Base-by-base conservation (phyloP, 2,113 vertebrate species). In the Drymodes brunneopygia region DNA sequence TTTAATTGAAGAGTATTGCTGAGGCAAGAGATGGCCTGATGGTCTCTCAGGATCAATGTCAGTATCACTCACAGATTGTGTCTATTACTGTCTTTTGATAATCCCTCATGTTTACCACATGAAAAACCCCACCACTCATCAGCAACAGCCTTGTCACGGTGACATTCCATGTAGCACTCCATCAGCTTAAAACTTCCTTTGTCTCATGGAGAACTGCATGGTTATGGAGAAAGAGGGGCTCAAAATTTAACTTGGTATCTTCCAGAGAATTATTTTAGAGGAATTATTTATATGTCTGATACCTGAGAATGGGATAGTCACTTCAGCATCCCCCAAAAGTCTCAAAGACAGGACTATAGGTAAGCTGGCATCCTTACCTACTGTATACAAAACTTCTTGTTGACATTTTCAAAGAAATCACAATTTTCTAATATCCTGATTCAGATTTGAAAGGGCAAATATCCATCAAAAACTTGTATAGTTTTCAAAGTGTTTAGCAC, bases 241-340 rank as follows among this genome's bases (percentile, higher is more conserved):
- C 56, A 86, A 94, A 96, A 95, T 31, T 70, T 95, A 95, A 92
- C n/a, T 87, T 86, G 47, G 35, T 80, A 75, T 92, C 17, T 73
- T 91, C 86, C 58, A 91, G 82, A 94, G 58, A 88, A 83, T 91
- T 94, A 82, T 88, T 96, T 71, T 35, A 64, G 86, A 95, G 27
- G 58, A 88, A 96, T 94, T 83, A 96, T 47, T 60, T 72, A 35
- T 90, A 75, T 74, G 85, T 95, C 58, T 72, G 54, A 29, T 71
- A 50, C 54, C 51, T 75, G 56, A 47, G 54, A 33, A 64, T 28
- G 51, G 60, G 69, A 57, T 64, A 90, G 28, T 65, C n/a, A 71
- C 40, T 53, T 91, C 65, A 90, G 61, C 50, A 67, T 51, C 14
- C 38, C 23, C 10, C 10, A 83, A 28, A 88, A 78, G 16, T 29